Conservation (phyloP, 2,113 vertebrate species). For the Phalacrocorax aristotelis region DNA sequence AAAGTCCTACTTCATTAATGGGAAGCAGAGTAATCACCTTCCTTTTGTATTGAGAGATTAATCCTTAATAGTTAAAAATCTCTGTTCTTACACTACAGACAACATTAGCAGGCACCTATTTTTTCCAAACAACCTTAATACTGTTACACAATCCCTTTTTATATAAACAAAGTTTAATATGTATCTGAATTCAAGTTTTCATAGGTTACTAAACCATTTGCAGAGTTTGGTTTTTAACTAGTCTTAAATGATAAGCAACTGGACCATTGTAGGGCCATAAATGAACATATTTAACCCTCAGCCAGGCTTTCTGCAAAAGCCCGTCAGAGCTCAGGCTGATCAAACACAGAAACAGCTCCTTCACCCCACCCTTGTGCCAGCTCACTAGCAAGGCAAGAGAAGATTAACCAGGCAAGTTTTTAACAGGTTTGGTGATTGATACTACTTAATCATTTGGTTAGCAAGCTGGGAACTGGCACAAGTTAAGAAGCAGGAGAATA, state of each 20-base stretch:
- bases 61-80: background rate
- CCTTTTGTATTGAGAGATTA: background rate
- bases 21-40: background rate
- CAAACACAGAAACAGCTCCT: background rate
- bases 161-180: background rate
- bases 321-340: background rate
- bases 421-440: background rate
- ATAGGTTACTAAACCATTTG: background rate
- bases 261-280: background rate
- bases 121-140: background rate
- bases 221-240: background rate
- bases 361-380: background rate
- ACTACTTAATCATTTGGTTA: background rate
- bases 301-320: background rate
- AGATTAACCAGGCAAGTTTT: background rate
- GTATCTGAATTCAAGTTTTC: background rate
- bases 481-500: background rate
- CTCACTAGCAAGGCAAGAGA: background rate
- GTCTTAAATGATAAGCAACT: background rate
- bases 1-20: background rate
- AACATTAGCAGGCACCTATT: background rate
- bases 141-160: background rate
- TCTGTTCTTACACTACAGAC: background rate
- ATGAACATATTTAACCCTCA: background rate
- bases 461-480: background rate